Percentiles rank a stretch among this genome's conserved stretches.
Conservation (phyloP, 2,888 invertebrate species). For the Heliconius aoede region DNA sequence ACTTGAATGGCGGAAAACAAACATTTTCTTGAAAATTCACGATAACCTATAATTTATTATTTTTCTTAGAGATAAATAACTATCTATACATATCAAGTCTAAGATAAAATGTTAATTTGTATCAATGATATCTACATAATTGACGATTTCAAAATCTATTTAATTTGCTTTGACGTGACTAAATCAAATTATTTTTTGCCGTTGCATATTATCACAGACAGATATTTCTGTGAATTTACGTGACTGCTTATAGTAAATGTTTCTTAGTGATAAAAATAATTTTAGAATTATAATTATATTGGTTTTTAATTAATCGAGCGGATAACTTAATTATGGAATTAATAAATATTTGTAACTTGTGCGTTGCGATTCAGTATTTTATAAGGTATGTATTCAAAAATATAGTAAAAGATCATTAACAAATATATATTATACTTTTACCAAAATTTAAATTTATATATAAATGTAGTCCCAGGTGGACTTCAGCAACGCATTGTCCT, state of each 20-base stretch:
- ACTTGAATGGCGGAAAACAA: neutral
- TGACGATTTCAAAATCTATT: slow-evolving; percentile 22
- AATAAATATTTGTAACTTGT: too few relatives aligned
- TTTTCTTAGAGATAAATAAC: neutral
- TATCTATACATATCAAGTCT: neutral
- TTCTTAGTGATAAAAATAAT: neutral
- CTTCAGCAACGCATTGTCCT: too few relatives aligned
- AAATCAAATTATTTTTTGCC: slow-evolving; percentile 10
- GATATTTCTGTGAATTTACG: slow-evolving; percentile 10
- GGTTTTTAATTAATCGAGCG: neutral
- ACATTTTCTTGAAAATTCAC: neutral
- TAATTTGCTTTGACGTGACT: slow-evolving; percentile 11
- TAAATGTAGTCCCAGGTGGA: too few relatives aligned
- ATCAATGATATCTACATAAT: slow-evolving; percentile 3
- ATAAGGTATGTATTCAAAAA: too few relatives aligned
- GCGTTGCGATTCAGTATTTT: too few relatives aligned
- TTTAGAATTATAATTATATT: neutral
- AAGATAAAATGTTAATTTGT: neutral
- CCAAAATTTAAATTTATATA: too few relatives aligned
- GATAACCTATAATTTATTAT: neutral
- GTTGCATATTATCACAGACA: slow-evolving; percentile 5
- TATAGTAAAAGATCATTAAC: too few relatives aligned
- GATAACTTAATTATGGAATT: too few relatives aligned
- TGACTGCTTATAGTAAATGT: neutral
- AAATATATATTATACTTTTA: too few relatives aligned